Evolutionary conservation across 2,888 invertebrate genomes (phyloP), one percentile per base, ranked within the genome.

Genomic region (Orchesella flavescens): DNA sequence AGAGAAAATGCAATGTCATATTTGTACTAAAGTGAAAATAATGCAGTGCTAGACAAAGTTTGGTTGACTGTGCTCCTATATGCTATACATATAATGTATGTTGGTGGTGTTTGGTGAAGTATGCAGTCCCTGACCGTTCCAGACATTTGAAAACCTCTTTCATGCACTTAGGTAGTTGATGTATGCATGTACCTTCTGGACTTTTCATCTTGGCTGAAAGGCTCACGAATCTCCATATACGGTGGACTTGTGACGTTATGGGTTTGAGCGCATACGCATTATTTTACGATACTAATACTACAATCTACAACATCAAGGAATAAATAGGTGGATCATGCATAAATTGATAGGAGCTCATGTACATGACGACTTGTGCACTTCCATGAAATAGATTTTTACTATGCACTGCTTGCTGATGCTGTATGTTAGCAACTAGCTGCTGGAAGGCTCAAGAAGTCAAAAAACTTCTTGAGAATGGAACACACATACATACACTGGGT

Each of bases 81-180:
- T 49, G 49, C n/a, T 49, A 13, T 49, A 9, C 49, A 49, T 12
- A 49, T 13, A 49, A 49, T 13, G 49, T 49, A 9, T 53, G 2
- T 53, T n/a, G 53, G 9, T 34, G 34, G 3, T 34, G 34, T 34
- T 34, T 34, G 19, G 24, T 75, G 75, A 75, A 49, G 57, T 69
- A 78, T 78, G 69, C 77, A 46, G 44, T 71, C 59, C 69, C 61
- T 78, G 77, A 69, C 77, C 77, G 69, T 53, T 78, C 69, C 21
- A 21, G 69, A 69, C 77, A 78, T 49, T 68, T 61, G 44, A 21
- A 46, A 65, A 34, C 34, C 55, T 43, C 66, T 55, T 57, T 68
- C 24, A 68, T 76, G 76, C 76, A 68, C 65, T 12, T 43, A n/a
- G 59, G 10, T 19, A 72, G 10, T 10, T 55, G 23, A 76, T 43